Evolutionary conservation across 1,140 invertebrate species (phyloP), one percentile per base, ranked within the genome.

Genomic region (Maconellicoccus hirsutus): DNA sequence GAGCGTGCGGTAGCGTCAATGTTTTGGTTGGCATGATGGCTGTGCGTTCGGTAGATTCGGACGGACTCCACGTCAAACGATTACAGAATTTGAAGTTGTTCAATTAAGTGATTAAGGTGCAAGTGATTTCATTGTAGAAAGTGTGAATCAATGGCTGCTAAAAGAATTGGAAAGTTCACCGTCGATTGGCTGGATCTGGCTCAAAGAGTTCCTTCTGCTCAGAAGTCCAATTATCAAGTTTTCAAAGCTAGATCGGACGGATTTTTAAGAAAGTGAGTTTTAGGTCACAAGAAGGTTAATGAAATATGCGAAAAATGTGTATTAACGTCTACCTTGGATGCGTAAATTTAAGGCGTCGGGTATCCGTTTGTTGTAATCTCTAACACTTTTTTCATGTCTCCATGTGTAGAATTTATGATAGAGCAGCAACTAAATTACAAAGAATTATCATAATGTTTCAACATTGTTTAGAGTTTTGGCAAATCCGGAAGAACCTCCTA

Each of bases 141-240:
- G n/a, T n/a, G n/a, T n/a, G n/a, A n/a, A n/a, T n/a, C n/a, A 52
- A 74, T 74, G 71, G 39, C 71, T 1, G 14, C 71, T 0, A 74
- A 69, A 71, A 59, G 73, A 0, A 59, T 74, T 76, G 81, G 86
- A 12, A 83, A 89, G 76, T 87, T 87, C 70, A 78, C 87, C 2
- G 84, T 95, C 70, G 90, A 96, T 79, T 97, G 94, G 94, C 76
- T 82, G 3, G 86, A 87, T 71, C 81, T 96, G 33, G 85, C 87
- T 10, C 89, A 92, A 79, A 83, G 86, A 75, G 84, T 94, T 10
- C 86, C 88, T 1, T 83, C 86, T 74, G 78, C 82, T 52, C 89
- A 96, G 76, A 88, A 83, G 76, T 75, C 79, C 2, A 80, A 84
- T 70, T 93, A 86, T 75, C 79, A 84, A 29, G 83, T 85, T 33